Base-by-base conservation (phyloP, 2,113 vertebrate species). In the Anser cygnoides region DNA sequence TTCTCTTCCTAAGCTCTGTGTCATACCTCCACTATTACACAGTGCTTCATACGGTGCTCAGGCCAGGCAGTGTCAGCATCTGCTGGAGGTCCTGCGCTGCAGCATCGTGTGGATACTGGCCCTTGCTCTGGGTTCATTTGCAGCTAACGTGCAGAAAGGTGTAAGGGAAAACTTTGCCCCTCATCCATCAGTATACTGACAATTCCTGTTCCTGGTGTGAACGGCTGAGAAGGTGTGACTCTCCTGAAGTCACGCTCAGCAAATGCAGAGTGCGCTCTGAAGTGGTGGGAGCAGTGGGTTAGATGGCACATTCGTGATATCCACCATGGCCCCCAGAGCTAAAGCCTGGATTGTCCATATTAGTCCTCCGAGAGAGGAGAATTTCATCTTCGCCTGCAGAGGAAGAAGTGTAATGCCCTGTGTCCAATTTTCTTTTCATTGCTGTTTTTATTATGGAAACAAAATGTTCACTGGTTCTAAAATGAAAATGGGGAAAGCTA, bases 381-480 rank as follows among this genome's bases (percentile, higher is more conserved):
- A 88, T 85, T 66, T 66, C 84, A 62, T 95, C 92, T 92, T 84
- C 0, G 77, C 95, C 91, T 94, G 81, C 87, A 94, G 96, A 96
- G 92, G 74, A 91, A 79, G 74, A 91, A 96, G 95, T 92, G 96
- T 87, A 97, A 97, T 96, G 93, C 91, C 87, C 95, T 97, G 96
- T 96, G 96, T 96, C 96, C 96, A 97, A 97, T 96, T 97, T 97
- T 92, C 95, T 97, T 95, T 96, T 97, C 96, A 97, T 95, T 96
- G 93, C 95, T 91, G 77, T 89, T 97, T 97, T 97, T 96, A 97
- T 97, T 96, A 96, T 96, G 92, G 95, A 96, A 96, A 94, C 92
- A 94, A 94, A 96, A 95, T 94, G 78, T 93, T 96, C 89, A 80
- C 91, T 84, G 91, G 74, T 87, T 94, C 84, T 74, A 80, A 91